Base-by-base conservation (phyloP, 2,113 vertebrate genomes). In the Lepisosteus osseus region DNA sequence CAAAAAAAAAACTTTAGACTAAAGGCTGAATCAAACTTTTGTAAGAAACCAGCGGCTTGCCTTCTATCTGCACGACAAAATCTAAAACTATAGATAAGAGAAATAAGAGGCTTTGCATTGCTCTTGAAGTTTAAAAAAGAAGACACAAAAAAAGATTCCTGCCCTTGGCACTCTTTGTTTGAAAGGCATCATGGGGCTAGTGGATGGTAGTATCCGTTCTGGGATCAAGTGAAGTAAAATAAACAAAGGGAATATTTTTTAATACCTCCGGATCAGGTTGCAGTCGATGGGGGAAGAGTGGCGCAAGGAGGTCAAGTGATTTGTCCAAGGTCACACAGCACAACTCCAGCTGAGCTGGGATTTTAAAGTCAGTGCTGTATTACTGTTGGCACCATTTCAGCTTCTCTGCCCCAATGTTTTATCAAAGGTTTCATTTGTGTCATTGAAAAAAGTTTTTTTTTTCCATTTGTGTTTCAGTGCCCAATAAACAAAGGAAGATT, bases 291-390 rank as follows among this genome's bases (percentile, higher is more conserved):
- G 41, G 29, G 29, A 65, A 8, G 2, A 6, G 17, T 65, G 68
- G 54, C 59, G 55, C 45, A 64, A 63, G 73, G 14, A 66, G 73
- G 67, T 74, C 67, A 66, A 70, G 68, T 51, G 68, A 43, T 62
- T 44, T 45, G 61, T 43, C 15, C 67, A 70, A 74, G 73, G 73
- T 74, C 73, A 69, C 17, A 2, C 61, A 15, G 68, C 40, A 6
- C 55, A 47, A 62, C 17, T 7, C 17, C 41, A 42, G 62, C 62
- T 41, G 62, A 43, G 62, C 62, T 41, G 7, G 41, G 62, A 43
- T 65, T 65, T 65, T 65, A 65, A 41, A 65, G 17, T 14, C 59
- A 61, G 47, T 51, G 47, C 47, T 51, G 47, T 51, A 51, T 51
- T 51, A 51, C 47, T 51, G 47, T 9, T 61, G 13, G 5, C 59